Evolutionary conservation across 1,140 invertebrate genomes (phyloP).

Genomic region (Cydia strobilella): DNA sequence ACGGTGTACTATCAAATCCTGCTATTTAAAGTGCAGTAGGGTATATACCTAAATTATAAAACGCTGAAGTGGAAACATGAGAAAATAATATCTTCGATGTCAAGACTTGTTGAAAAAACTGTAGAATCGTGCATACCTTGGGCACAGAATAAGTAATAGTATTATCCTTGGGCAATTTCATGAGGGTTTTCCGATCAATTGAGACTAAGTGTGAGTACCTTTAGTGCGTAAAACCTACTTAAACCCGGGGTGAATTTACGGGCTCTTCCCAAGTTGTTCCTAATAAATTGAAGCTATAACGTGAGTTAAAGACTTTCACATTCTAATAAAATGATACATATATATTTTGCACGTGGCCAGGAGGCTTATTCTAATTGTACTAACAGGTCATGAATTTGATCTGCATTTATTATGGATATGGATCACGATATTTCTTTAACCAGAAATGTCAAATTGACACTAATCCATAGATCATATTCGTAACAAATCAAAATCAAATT

Average conservation of each 20-base stretch:
- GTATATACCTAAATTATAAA: no score
- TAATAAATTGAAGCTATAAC: constrained; percentile 30
- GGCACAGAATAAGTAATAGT: no score
- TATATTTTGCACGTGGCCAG: not conserved
- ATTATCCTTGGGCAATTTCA: not conserved
- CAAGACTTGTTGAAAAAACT: not conserved
- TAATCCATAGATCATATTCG: no score
- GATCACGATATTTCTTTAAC: no score
- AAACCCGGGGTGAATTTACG: constrained; percentile 9
- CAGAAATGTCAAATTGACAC: no score
- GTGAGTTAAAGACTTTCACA: constrained; percentile 19
- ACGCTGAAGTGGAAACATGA: not conserved
- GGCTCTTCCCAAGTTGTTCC: constrained; percentile 15
- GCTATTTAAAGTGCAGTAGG: not conserved
- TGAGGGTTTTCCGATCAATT: constrained; percentile 3
- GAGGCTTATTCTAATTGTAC: no score
- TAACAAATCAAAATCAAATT: no score
- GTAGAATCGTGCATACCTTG: not conserved
- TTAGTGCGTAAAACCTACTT: constrained; percentile 6
- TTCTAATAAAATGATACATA: not conserved
- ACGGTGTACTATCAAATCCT: no score
- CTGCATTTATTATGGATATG: no score
- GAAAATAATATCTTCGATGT: not conserved
- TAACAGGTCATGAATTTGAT: no score
- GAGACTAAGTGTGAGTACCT: not conserved